Conservation (phyloP, 2,797 vertebrate genomes). For the Thamnophis elegans region DNA sequence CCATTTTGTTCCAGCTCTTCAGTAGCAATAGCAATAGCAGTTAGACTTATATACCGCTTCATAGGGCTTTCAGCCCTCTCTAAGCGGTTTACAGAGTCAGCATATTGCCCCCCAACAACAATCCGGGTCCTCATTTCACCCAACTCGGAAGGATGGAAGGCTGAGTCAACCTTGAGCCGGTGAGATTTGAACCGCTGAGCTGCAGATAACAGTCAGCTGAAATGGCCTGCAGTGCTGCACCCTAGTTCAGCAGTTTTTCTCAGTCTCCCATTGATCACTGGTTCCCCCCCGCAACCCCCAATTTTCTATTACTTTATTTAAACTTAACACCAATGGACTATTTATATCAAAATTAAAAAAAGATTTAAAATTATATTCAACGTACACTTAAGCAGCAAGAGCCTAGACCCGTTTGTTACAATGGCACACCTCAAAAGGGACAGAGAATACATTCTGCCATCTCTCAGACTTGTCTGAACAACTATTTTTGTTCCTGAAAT, state of each 20-base stretch:
- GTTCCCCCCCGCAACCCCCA: no score
- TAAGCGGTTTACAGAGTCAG: no score
- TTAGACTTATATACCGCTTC: no score
- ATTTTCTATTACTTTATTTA: background rate
- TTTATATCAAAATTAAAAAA: background rate
- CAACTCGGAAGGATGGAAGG: no score
- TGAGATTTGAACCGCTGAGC: no score
- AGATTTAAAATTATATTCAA: background rate
- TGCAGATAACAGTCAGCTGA: no score
- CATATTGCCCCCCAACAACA: no score
- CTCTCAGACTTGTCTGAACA: background rate
- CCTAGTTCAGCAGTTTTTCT: conserved; percentile 21
- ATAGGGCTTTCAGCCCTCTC: no score
- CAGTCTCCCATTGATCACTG: background rate
- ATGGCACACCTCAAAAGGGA: background rate
- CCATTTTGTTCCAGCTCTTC: conserved; percentile 34
- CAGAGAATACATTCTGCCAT: conserved; percentile 6
- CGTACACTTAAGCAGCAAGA: background rate
- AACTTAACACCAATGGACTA: background rate
- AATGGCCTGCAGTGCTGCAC: no score
- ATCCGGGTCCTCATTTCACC: no score
- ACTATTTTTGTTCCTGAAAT: background rate
- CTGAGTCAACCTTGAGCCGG: no score
- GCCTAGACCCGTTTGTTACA: background rate
- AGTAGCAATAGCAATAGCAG: no score